These are phyloP conservation scores for Napeogenes sylphis DNA, from an alignment of 2,888 invertebrate species.

Conservation along the genomic window DNA sequence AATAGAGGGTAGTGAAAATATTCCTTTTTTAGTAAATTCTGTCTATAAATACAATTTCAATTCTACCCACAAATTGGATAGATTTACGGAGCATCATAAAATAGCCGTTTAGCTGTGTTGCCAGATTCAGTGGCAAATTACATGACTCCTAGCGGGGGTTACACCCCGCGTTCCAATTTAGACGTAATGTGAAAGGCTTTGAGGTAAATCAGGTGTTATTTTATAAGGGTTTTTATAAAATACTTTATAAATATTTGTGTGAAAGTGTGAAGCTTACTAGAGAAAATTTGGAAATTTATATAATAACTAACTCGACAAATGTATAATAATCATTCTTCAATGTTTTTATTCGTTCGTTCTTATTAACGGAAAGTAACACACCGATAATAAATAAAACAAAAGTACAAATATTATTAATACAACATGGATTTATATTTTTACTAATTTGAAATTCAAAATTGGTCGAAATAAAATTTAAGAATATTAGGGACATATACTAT, in stretches of 20 bases:
- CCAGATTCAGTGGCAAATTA: constrained; percentile 35
- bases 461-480: too few relatives aligned
- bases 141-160: constrained; percentile 40
- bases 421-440: too few relatives aligned
- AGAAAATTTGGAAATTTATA: too few relatives aligned
- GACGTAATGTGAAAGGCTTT: constrained; percentile 51
- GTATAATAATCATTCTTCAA: too few relatives aligned
- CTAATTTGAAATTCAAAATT: too few relatives aligned
- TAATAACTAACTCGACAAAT: too few relatives aligned
- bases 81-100: constrained; percentile 28
- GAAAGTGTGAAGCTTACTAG: constrained; percentile 5
- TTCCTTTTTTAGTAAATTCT: not conserved
- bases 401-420: too few relatives aligned
- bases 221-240: constrained; percentile 25
- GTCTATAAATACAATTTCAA: not conserved
- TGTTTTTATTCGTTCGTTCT: too few relatives aligned
- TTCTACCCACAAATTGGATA: constrained; percentile 10
- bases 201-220: constrained; percentile 47
- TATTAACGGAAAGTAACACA: too few relatives aligned
- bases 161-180: constrained; percentile 52
- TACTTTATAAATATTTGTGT: constrained; percentile 25
- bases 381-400: too few relatives aligned
- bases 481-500: too few relatives aligned
- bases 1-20: not conserved
- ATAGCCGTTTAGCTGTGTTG: constrained; percentile 33